Evolutionary conservation across 2,888 invertebrate species (phyloP).

Genomic region (Athalia cordata): DNA sequence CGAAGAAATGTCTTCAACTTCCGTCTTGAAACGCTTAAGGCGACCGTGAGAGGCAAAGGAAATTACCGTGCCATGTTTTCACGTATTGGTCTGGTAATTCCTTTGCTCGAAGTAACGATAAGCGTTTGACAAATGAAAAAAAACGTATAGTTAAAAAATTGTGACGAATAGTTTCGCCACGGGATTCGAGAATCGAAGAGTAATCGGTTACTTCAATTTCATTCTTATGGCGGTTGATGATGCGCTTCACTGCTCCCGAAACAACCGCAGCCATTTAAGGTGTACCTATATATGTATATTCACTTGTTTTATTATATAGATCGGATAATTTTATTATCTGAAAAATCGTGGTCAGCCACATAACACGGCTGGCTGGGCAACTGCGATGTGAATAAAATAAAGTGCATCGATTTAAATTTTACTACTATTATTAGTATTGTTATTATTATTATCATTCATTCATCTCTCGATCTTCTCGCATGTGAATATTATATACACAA

Average conservation of each 20-base stretch:
- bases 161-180: constrained; percentile 36
- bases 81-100: not conserved
- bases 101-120: not conserved
- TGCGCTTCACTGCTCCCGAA: constrained; percentile 29
- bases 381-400: not conserved
- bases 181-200: constrained; percentile 17
- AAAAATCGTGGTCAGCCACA: constrained; percentile 13
- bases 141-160: constrained; percentile 3
- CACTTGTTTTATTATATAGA: constrained; percentile 20
- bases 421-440: not conserved
- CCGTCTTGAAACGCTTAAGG: no score
- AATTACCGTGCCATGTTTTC: no score
- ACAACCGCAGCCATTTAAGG: constrained; percentile 35
- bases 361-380: not conserved
- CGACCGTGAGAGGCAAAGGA: no score
- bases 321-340: constrained; percentile 29
- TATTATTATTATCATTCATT: not conserved
- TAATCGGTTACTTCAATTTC: constrained; percentile 34
- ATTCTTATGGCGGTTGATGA: constrained; percentile 11
- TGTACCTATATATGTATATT: not conserved
- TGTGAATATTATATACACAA: no score
- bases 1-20: no score
- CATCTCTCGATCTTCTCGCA: no score
- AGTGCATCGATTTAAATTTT: not conserved
- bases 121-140: not conserved